Base-by-base conservation (phyloP, 2,797 vertebrate genomes). In the Enteromius unitaeniatus region DNA sequence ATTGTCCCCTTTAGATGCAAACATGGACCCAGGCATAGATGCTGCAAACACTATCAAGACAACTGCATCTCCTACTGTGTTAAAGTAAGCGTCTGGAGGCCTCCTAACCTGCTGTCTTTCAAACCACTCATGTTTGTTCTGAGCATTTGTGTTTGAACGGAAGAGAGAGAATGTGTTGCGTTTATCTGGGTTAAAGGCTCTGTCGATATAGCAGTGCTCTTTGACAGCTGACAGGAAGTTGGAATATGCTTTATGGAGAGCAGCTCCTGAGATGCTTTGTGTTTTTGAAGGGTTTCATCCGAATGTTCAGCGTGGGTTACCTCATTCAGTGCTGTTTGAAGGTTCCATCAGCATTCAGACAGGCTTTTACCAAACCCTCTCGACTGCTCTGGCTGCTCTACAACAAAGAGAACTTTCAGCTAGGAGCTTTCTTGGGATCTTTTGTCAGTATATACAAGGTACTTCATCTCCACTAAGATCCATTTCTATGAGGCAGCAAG, bases 381-480 rank as follows among this genome's bases (percentile, higher is more conserved):
- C 93, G 96, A 9, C 93, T 99, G 10, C 90, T 97, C 47, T 97
- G 97, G 0, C 96, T 99, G 81, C 97, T 99, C 93, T 99, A 99
- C 95, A 98, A 97, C 92, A 99, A 98, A 89, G 98, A 99, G 86
- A 99, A 99, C 91, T 98, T 99, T 91, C 97, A 98, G 87, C 95
- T 99, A 0, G 98, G 97, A 40, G 98, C 97, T 72, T 99, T 99
- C 88, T 93, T 99, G 11, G 98, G 98, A 47, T 99, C 97, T 78
- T 99, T 99, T 6, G 98, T 99, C 93, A 98, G 97, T 92, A 99
- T 99, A 93, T 99, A 99, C 93, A 99, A 99, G 97, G 98, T 99
- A 93, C 37, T 68, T 69, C 19, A 90, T 21, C 26, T 40, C 47
- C 23, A 37, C 15, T 28, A 15, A 3, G 42, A 62, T 47, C 31